Evolutionary conservation across 1,140 invertebrate species (phyloP).

Genomic region (Subanguina moxae): DNA sequence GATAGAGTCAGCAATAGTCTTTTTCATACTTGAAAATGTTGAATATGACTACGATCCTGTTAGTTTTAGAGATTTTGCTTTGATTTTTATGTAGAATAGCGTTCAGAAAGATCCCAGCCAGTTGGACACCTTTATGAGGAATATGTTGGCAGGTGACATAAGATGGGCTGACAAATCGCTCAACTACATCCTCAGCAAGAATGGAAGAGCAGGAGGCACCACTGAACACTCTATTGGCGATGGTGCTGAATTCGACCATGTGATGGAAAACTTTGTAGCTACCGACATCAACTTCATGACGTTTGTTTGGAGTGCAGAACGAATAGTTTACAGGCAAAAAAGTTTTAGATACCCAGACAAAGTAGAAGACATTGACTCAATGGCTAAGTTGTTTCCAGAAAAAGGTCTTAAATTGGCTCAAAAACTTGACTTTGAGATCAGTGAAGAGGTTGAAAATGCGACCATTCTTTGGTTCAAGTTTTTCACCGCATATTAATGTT

Average conservation of each 20-base stretch:
- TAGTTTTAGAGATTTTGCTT: conserved; percentile 24
- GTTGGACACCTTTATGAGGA: conserved; percentile 26
- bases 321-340: not conserved
- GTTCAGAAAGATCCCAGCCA: conserved; percentile 46
- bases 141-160: conserved; percentile 81
- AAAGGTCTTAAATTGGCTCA: conserved; percentile 30
- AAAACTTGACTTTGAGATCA: conserved; percentile 28
- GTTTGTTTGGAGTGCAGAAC: too few species aligned
- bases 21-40: conserved; percentile 35
- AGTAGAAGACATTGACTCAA: conserved; percentile 3
- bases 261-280: conserved; percentile 43
- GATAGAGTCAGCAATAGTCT: conserved; percentile 43
- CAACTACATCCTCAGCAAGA: conserved; percentile 92
- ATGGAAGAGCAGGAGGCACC: conserved; percentile 68
- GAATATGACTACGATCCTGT: conserved; percentile 18
- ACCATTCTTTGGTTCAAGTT: too few species aligned
- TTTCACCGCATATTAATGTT: conserved; percentile 15
- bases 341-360: conserved; percentile 23
- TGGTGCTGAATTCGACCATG: conserved; percentile 53
- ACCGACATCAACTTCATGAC: conserved; percentile 32
- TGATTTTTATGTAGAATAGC: conserved; percentile 22
- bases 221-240: conserved; percentile 78
- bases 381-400: conserved; percentile 7
- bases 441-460: conserved; percentile 29
- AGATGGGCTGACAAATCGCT: conserved; percentile 90